These are phyloP conservation scores for Sphyrna mokarran DNA, from an alignment of 2,113 vertebrate genomes.

Conservation along the genomic window DNA sequence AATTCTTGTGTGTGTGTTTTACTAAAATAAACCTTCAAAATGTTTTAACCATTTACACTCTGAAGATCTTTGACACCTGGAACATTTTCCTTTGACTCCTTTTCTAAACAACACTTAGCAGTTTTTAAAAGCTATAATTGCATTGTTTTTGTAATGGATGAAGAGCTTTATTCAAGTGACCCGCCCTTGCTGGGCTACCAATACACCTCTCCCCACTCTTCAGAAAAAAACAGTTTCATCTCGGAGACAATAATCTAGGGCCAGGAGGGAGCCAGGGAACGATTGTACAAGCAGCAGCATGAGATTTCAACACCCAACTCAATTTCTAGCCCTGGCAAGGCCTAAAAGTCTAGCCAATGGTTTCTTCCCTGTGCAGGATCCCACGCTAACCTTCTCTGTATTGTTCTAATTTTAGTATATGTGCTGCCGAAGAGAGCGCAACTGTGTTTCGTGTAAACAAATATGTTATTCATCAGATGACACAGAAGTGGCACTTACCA, in stretches of 20 bases:
- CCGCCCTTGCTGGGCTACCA: too few relatives aligned
- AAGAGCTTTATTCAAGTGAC: neutral
- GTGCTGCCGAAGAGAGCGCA: too few relatives aligned
- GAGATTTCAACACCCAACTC: neutral
- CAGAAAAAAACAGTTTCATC: too few relatives aligned
- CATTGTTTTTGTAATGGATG: neutral
- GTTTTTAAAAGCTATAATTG: conserved; percentile 18
- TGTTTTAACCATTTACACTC: neutral
- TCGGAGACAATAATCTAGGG: neutral
- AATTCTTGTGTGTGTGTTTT: neutral
- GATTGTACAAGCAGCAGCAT: neutral
- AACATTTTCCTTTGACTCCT: neutral
- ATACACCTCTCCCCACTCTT: too few relatives aligned
- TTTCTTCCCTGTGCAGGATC: neutral
- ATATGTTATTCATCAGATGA: neutral
- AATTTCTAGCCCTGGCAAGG: neutral
- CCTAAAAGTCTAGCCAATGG: neutral
- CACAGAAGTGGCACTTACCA: too few relatives aligned
- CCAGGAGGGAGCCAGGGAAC: neutral
- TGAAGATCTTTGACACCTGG: conserved; percentile 24
- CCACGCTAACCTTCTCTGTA: too few relatives aligned
- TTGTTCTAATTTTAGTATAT: too few relatives aligned
- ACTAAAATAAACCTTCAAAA: neutral
- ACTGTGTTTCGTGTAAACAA: neutral
- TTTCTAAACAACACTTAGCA: conserved; percentile 29